phyloP scores from a whole-genome alignment of 2,113 vertebrate species.

The Benitochromis conjunctus region DNA sequence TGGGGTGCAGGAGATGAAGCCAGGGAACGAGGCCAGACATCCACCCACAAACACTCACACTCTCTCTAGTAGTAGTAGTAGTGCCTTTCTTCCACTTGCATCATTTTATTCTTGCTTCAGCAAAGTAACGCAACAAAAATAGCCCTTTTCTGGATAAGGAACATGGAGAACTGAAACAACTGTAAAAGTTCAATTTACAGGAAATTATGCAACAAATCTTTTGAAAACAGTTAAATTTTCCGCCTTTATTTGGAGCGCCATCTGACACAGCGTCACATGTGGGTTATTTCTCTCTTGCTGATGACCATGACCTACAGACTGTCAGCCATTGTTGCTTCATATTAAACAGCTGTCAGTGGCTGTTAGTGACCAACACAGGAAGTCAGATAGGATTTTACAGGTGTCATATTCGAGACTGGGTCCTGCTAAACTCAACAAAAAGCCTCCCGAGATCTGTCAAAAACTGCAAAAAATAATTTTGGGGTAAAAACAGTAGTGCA shows the following conservation, averaged over 20 bases:
- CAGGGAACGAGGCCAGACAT: conserved; percentile 62
- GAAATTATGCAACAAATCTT: neutral
- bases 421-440: neutral
- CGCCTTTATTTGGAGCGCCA: conserved; percentile 13
- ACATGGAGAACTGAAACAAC: neutral
- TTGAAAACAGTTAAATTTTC: conserved; percentile 6
- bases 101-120: conserved; percentile 45
- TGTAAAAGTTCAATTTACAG: neutral
- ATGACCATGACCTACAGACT: conserved; percentile 48
- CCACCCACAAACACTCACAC: conserved; percentile 40
- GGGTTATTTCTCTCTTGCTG: conserved; percentile 32
- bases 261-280: conserved; percentile 3
- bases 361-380: conserved; percentile 17
- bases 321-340: conserved; percentile 54
- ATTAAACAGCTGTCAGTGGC: conserved; percentile 47
- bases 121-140: conserved; percentile 33
- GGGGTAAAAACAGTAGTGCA: neutral
- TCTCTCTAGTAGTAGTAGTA: conserved; percentile 46
- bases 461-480: neutral
- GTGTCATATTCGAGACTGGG: conserved; percentile 25
- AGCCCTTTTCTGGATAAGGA: neutral
- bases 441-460: neutral
- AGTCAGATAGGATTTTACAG: conserved; percentile 48
- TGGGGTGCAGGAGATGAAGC: conserved; percentile 35
- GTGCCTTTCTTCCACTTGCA: conserved; percentile 59